Percentiles rank a stretch among this genome's conserved stretches.
Conservation (phyloP, 2,113 vertebrate species). For the Perca schrenkii region DNA sequence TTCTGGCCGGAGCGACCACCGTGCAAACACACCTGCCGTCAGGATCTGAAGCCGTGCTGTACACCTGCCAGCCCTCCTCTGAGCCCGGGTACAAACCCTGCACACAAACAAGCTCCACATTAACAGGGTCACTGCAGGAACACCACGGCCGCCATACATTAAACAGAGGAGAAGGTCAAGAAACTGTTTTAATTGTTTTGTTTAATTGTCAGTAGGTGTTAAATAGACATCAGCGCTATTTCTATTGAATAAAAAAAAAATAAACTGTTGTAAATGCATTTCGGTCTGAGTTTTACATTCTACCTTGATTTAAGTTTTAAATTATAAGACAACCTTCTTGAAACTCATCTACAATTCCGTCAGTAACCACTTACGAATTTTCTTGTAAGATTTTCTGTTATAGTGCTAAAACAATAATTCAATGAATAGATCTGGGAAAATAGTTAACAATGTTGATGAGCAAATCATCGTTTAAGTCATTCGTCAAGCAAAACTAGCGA, state of each 20-base stretch:
- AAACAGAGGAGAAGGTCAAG: constrained; percentile 11
- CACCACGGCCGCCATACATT: not conserved
- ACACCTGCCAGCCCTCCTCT: constrained; percentile 97
- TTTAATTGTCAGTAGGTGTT: not conserved
- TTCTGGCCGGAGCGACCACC: constrained; percentile 93
- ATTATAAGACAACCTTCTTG: not conserved
- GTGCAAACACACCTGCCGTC: constrained; percentile 96
- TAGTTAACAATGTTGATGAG: not conserved
- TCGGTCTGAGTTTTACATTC: not conserved
- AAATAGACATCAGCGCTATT: not conserved
- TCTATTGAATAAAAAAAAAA: not conserved
- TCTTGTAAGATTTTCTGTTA: not conserved
- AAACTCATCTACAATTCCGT: not conserved
- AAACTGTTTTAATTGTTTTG: not conserved
- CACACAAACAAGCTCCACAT: constrained; percentile 34
- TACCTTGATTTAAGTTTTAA: not conserved
- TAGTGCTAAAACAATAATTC: not conserved
- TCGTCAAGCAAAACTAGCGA: not conserved
- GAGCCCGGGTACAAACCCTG: constrained; percentile 86
- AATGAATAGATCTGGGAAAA: not conserved
- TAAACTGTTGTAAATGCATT: not conserved
- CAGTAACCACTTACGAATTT: not conserved
- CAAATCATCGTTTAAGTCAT: not conserved
- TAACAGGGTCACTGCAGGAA: constrained; percentile 37
- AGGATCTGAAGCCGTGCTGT: constrained; percentile 94